Evolutionary conservation across 2,797 vertebrate species (phyloP), one percentile per base, ranked within the genome.

Genomic region (Tenualosa ilisha): DNA sequence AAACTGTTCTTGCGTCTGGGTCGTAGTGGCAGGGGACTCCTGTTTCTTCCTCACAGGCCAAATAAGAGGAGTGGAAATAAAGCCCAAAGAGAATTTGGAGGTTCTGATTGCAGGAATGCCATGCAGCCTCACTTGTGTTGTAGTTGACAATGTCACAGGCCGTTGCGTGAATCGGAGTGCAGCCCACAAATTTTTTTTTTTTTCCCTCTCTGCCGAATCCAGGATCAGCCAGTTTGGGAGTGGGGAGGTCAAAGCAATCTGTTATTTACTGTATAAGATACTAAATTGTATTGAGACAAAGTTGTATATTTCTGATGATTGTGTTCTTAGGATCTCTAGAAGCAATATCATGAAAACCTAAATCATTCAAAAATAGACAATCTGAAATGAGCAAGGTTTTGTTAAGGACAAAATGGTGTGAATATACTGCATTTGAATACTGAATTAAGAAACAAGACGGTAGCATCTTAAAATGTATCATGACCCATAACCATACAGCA

Each of bases 61-160:
- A 91, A 95, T 92, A 88, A 97, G 84, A 84, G 95, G 96, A 0
- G 95, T 97, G 86, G 96, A 98, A 85, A 97, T 97, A 91, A 96
- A 96, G 81, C 95, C 95, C 86, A 97, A 94, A 49, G 91, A 92
- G 7, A 92, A 93, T 89, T 89, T 94, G 61, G 93, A 90, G 83
- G 88, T 91, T n/a, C 88, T 92, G 43, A 85, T 90, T 26, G 88
- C 82, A 2, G 81, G 86, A 40, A 87, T 85, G 54, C 92, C 86
- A 12, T 82, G 84, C 46, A 85, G 82, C 81, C 79, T 85, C 85
- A 89, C 86, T 81, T 87, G 85, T 20, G 84, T 54, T 85, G 86
- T 68, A 24, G 88, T 85, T 72, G 89, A 86, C 61, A 81, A 24
- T 12, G 79, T 65, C 86, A 88, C 84, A 84, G 83, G 56, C 31